These are phyloP conservation scores for Holacanthella duospinosa DNA, from an alignment of 2,888 invertebrate genomes.

Conservation along the genomic window DNA sequence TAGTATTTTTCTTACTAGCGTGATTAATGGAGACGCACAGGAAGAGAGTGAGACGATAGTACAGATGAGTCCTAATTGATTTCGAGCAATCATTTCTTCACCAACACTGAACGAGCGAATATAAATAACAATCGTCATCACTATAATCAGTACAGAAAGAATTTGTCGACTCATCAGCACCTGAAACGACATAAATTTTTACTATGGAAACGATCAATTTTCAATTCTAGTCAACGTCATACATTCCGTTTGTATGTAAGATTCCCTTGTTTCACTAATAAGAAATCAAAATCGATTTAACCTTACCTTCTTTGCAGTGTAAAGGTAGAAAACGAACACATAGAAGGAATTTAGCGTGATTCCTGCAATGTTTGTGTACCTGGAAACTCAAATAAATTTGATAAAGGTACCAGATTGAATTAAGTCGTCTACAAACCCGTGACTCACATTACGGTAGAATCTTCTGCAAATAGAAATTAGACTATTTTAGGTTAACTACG, in stretches of 20 bases:
- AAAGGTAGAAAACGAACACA: constrained; percentile 25
- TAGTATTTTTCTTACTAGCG: constrained; percentile 40
- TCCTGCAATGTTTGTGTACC: constrained; percentile 29
- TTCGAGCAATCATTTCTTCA: constrained; percentile 5
- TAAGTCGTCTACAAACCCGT: too few relatives aligned
- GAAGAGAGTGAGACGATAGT: constrained; percentile 40
- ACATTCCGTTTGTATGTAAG: too few relatives aligned
- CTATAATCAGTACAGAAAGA: constrained; percentile 13
- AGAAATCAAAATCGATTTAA: too few relatives aligned
- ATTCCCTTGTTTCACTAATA: too few relatives aligned
- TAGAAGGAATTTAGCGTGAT: constrained; percentile 29
- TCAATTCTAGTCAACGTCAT: too few relatives aligned
- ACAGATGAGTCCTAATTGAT: constrained; percentile 39
- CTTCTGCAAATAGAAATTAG: background rate
- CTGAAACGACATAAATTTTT: constrained; percentile 15
- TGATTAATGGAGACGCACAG: constrained; percentile 42
- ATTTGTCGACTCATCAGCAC: constrained; percentile 24
- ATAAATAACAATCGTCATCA: constrained; percentile 16
- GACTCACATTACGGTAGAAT: background rate
- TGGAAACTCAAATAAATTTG: too few relatives aligned
- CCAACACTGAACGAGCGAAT: constrained; percentile 5
- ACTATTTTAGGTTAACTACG: too few relatives aligned
- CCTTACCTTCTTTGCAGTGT: constrained; percentile 23
- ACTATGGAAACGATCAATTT: background rate
- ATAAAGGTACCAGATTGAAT: too few relatives aligned